These are phyloP conservation scores for Hipparchia sbordonii DNA, from an alignment of 2,888 invertebrate species.

Conservation along the genomic window DNA sequence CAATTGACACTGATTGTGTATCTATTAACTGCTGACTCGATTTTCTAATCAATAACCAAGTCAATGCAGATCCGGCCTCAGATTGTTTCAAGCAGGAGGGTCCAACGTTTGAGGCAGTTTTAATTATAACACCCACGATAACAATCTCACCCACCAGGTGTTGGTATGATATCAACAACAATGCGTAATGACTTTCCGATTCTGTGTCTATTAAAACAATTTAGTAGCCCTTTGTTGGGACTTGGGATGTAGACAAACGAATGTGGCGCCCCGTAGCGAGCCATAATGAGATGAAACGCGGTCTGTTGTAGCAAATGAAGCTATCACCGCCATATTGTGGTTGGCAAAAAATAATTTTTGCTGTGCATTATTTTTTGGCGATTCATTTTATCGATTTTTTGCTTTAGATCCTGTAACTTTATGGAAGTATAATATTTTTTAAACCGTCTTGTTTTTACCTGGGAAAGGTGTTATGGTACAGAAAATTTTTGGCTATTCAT, in stretches of 20 bases:
- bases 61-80: conserved; percentile 9
- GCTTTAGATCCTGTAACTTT: not conserved
- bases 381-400: conserved; percentile 22
- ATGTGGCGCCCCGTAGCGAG: conserved; percentile 70
- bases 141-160: conserved; percentile 71
- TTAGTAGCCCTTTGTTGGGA: conserved; percentile 68
- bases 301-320: conserved; percentile 70
- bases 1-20: not conserved
- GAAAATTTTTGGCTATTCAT: conserved; percentile 35
- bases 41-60: not conserved
- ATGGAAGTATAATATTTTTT: no score
- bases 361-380: conserved; percentile 36
- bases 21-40: not conserved
- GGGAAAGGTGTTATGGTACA: no score
- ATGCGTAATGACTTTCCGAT: conserved; percentile 72
- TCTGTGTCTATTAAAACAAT: conserved; percentile 79
- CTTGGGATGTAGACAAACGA: conserved; percentile 59
- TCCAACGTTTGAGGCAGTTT: conserved; percentile 39
- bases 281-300: conserved; percentile 74
- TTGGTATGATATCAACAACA: conserved; percentile 64
- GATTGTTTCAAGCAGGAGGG: conserved; percentile 23
- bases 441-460: no score
- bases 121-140: conserved; percentile 71
- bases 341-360: conserved; percentile 44
- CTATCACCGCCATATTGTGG: conserved; percentile 73